Base-by-base conservation (phyloP, 2,797 vertebrate genomes). In the Carcharodon carcharias region DNA sequence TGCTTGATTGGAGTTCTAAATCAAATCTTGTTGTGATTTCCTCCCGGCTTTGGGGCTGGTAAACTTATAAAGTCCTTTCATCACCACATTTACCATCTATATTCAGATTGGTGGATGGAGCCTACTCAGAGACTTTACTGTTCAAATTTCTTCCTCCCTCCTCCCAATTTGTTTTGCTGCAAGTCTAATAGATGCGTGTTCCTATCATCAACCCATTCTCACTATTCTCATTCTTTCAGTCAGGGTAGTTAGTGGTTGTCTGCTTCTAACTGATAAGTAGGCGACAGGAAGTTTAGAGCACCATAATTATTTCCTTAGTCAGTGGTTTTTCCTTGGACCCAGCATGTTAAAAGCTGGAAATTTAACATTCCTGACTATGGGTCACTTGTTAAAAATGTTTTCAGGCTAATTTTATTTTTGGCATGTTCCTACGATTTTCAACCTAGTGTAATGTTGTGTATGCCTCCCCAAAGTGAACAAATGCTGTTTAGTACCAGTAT, bases 221-320 rank as follows among this genome's bases (percentile, higher is more conserved):
- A 69, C 65, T 95, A 71, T 95, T 95, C 50, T 56, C 45, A 73
- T 95, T 95, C 94, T 71, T 95, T 95, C 94, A 54, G 50, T 77
- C 94, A 54, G 67, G 67, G 11, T 31, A 77, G 67, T 77, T 77
- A 73, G 67, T 71, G 94, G 45, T 77, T 56, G 67, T 95, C 94
- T 95, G 94, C 94, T 73, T 54, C 26, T 31, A 56, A 56, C 94
- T 56, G 94, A 95, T 95, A 95, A 95, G 69, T 35, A 31, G 94
- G 69, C 50, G 28, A 95, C 94, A 95, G 94, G 94, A 95, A 95
- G 94, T 77, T 95, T 73, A 95, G 31, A 95, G 94, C 94, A 95
- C 94, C 94, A 95, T 95, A 73, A 95, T 95, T 95, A 95, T 95
- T 95, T 95, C 94, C 94, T 95, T 56, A 95, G 67, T 95, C 54